Percentiles rank a stretch among this genome's conserved stretches.
Conservation (phyloP, 2,797 vertebrate species). For the Ataeniobius toweri region DNA sequence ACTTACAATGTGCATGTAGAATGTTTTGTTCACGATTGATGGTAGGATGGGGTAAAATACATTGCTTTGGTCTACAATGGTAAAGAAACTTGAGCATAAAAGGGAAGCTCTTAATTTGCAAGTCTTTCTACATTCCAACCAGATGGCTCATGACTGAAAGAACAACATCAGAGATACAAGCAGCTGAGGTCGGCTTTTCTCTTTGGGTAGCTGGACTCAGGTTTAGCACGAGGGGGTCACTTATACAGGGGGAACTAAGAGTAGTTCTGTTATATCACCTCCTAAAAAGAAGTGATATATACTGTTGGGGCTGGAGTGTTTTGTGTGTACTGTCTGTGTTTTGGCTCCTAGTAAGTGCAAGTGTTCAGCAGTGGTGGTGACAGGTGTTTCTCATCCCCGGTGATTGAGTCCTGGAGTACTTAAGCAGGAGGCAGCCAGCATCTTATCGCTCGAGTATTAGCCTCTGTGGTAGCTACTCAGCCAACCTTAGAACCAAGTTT, state of each 20-base stretch:
- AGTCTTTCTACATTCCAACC: not conserved
- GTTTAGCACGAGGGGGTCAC: not conserved
- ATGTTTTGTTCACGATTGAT: conserved; percentile 8
- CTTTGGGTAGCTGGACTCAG: not conserved
- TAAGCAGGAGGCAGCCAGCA: too few relatives aligned
- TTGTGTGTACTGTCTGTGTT: too few relatives aligned
- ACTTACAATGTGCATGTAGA: conserved; percentile 1
- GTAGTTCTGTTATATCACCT: not conserved
- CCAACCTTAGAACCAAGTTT: too few relatives aligned
- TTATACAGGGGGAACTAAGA: not conserved
- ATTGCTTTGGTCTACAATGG: not conserved
- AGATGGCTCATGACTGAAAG: not conserved
- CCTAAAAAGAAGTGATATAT: not conserved
- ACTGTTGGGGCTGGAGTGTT: too few relatives aligned
- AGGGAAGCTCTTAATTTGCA: not conserved
- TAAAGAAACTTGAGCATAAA: not conserved
- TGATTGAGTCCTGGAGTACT: too few relatives aligned
- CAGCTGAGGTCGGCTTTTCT: not conserved
- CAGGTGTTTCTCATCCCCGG: too few relatives aligned
- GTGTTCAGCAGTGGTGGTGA: too few relatives aligned
- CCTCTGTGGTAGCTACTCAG: too few relatives aligned
- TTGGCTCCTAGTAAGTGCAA: too few relatives aligned
- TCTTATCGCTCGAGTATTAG: too few relatives aligned
- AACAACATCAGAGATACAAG: not conserved
- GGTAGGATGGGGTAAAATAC: not conserved